Conservation (phyloP, 2,888 invertebrate genomes). For the Acronicta aceris region DNA sequence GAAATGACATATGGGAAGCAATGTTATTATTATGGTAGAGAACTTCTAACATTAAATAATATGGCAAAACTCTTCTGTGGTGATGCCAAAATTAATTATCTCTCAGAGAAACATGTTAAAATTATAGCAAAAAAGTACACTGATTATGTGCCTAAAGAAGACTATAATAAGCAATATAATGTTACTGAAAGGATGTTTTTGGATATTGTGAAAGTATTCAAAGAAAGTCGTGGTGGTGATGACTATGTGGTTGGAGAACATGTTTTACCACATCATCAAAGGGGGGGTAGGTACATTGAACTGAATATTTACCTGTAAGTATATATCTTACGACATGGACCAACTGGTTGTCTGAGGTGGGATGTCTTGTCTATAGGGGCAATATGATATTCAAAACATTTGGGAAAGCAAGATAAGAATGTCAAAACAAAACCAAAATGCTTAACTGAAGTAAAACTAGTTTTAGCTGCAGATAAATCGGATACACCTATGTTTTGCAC, state of each 20-base stretch:
- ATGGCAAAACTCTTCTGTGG: slow-evolving; percentile 90
- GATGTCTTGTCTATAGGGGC: too few species aligned
- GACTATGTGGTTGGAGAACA: slow-evolving; percentile 87
- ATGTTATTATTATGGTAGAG: slow-evolving; percentile 83
- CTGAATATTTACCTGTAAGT: background rate
- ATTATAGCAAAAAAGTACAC: slow-evolving; percentile 90
- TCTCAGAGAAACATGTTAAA: slow-evolving; percentile 82
- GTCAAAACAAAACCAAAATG: too few species aligned
- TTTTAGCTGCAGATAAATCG: too few species aligned
- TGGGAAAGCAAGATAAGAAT: too few species aligned
- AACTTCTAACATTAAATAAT: slow-evolving; percentile 91
- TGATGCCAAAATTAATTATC: slow-evolving; percentile 87
- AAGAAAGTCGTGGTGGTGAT: slow-evolving; percentile 83
- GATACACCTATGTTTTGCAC: too few species aligned
- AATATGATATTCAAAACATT: too few species aligned
- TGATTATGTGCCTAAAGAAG: slow-evolving; percentile 88
- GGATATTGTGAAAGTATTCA: slow-evolving; percentile 86
- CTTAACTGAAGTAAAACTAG: too few species aligned
- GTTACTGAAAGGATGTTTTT: slow-evolving; percentile 89
- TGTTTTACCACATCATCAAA: slow-evolving; percentile 91
- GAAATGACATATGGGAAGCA: slow-evolving; percentile 87
- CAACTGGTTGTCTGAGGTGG: too few species aligned
- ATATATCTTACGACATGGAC: too few species aligned
- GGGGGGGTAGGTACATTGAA: slow-evolving; percentile 89
- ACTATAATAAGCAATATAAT: slow-evolving; percentile 85